Base-by-base conservation (phyloP, 2,797 vertebrate genomes). In the Emydoidea blandingii region DNA sequence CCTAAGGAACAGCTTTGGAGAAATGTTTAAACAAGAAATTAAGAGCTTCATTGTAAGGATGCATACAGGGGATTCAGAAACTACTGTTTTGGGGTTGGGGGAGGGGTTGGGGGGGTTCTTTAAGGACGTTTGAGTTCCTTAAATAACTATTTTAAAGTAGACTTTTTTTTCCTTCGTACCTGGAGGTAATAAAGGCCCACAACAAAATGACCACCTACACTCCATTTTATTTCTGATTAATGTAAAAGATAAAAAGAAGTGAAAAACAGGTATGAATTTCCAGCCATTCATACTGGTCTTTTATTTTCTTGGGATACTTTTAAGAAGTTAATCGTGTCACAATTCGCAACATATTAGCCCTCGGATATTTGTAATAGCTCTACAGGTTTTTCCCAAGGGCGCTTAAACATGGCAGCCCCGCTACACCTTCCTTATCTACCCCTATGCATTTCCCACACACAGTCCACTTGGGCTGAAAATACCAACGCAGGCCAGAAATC, bases 21-120 rank as follows among this genome's bases (percentile, higher is more conserved):
- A 97, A 97, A 97, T 94, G 94, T 97, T 97, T 97, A 97, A 98
- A 97, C 91, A 97, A 96, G 96, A 97, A 96, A 97, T 97, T 97
- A 98, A 97, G 94, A 97, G 94, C 92, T 96, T 91, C 96, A 93
- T 56, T 92, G 95, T 92, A 96, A 97, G 96, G 92, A 91, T 85
- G 95, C 91, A 87, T 44, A 89, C 37, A 93, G 88, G 81, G 56
- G 88, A 94, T 92, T 95, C 93, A 92, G 80, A 79, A 93, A 93
- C 95, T 95, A 91, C 88, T 87, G 94, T 41, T 87, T 94, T 93
- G 86, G 41, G 23, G 37, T 12, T 44, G 10, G 10, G 6, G 57
- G 27, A 12, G 57, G 29, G 10, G 23, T 59, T 14, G 27, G 25
- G 27, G 11, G 85, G 88, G 85, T 82, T 91, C 94, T 95, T 79